Percentiles rank a stretch among this genome's conserved stretches.
Evolutionary conservation across 2,797 vertebrate genomes (phyloP).

Genomic region (Liasis olivaceus): DNA sequence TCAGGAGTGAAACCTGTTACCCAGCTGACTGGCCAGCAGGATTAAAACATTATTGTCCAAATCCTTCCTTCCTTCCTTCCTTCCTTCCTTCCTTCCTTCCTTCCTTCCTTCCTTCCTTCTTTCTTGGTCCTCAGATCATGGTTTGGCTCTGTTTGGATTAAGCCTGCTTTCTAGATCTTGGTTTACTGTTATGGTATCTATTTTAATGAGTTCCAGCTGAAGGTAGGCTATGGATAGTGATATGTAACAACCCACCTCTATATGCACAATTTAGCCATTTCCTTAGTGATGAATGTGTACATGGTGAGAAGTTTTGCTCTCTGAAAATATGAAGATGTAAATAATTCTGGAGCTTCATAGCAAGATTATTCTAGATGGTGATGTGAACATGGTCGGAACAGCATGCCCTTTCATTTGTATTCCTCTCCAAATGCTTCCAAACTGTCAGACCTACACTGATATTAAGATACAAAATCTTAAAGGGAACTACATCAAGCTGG

Average conservation of each 20-base stretch:
- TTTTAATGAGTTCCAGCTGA: slow-evolving; percentile 1
- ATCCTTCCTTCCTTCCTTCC: neutral
- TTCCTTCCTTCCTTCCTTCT: neutral
- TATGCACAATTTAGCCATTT: neutral
- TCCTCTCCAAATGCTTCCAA: slow-evolving; percentile 56
- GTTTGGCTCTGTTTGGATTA: neutral
- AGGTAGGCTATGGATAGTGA: neutral
- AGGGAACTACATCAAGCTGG: slow-evolving; percentile 60
- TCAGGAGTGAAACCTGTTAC: neutral
- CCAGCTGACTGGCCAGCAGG: neutral
- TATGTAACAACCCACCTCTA: neutral
- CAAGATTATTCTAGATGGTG: slow-evolving; percentile 57
- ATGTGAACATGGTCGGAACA: slow-evolving; percentile 61
- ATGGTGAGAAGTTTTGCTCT: neutral
- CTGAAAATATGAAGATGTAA: slow-evolving; percentile 1
- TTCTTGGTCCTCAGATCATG: neutral
- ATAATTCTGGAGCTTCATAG: slow-evolving; percentile 42
- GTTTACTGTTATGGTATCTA: neutral
- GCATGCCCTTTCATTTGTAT: slow-evolving; percentile 64
- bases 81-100: neutral
- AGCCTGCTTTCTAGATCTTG: neutral
- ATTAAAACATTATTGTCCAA: neutral
- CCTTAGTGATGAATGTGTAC: neutral
- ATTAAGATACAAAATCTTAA: slow-evolving; percentile 68
- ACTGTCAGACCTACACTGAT: slow-evolving; percentile 64